A percentile compares a stretch with the other conserved stretches of the same genome.
These are phyloP conservation scores for Phainopepla nitens DNA, from an alignment of 2,113 vertebrate genomes.

Conservation along the genomic window DNA sequence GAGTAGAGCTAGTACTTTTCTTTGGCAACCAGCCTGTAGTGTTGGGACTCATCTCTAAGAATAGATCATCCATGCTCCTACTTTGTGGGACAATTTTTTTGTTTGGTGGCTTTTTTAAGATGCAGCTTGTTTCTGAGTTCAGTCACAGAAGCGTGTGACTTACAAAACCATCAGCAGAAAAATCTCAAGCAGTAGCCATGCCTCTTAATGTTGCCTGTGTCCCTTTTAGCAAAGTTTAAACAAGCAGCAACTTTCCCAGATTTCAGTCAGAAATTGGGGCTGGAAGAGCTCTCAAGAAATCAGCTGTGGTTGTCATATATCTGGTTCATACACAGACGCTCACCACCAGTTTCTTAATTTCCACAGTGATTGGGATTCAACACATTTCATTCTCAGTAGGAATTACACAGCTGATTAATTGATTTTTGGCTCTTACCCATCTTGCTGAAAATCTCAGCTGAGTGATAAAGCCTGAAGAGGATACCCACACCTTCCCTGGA, in stretches of 20 bases:
- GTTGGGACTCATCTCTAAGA: not conserved
- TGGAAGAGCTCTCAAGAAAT: not conserved
- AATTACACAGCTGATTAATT: not conserved
- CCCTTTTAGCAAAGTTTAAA: not conserved
- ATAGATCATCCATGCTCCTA: not conserved
- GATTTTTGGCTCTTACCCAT: not conserved
- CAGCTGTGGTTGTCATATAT: not conserved
- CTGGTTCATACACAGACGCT: not conserved
- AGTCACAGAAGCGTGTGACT: not conserved
- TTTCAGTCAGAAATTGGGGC: not conserved
- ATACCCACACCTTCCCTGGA: not conserved
- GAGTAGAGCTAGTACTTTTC: not conserved
- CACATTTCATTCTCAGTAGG: not conserved
- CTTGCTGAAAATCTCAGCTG: not conserved
- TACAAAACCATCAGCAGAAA: not conserved
- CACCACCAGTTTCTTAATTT: not conserved
- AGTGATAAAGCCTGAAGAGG: not conserved
- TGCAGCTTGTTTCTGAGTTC: not conserved
- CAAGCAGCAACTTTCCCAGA: not conserved
- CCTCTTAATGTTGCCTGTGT: not conserved
- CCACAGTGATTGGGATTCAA: not conserved
- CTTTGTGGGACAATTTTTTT: not conserved
- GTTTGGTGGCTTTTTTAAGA: not conserved
- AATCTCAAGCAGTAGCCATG: not conserved
- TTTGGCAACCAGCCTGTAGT: not conserved